Evolutionary conservation across 2,888 invertebrate species (phyloP).

Genomic region (Temnothorax unifasciatus): DNA sequence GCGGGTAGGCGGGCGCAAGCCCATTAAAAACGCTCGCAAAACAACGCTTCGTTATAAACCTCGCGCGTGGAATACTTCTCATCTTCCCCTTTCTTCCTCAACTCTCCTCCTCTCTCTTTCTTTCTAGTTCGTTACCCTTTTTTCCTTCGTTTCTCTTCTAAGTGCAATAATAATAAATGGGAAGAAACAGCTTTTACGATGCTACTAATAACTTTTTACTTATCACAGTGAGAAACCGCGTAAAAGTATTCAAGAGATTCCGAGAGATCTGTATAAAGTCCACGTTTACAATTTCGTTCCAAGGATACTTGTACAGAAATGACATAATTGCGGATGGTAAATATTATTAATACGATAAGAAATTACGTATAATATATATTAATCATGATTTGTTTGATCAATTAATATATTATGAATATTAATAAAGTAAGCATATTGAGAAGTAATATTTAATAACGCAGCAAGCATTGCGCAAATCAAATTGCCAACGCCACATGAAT

Average conservation of each 20-base stretch:
- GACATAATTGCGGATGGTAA: not conserved
- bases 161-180: slow-evolving; percentile 77
- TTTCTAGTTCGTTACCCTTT: slow-evolving; percentile 15
- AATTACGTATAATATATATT: not conserved
- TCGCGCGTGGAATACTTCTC: slow-evolving; percentile 63
- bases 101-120: slow-evolving; percentile 2
- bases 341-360: not conserved
- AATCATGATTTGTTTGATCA: not conserved
- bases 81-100: slow-evolving; percentile 40
- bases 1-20: slow-evolving; percentile 65
- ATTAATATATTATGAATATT: not conserved
- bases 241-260: slow-evolving; percentile 16
- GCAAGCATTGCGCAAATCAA: slow-evolving; percentile 64
- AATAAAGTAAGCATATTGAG: not conserved
- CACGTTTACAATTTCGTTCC: not conserved
- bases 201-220: slow-evolving; percentile 51
- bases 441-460: slow-evolving; percentile 37
- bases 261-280: not conserved
- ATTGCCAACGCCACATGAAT: slow-evolving; percentile 58
- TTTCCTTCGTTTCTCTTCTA: slow-evolving; percentile 11
- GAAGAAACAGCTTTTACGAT: slow-evolving; percentile 49
- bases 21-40: slow-evolving; percentile 80
- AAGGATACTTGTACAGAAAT: not conserved
- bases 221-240: slow-evolving; percentile 21
- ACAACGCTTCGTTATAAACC: slow-evolving; percentile 81